Base-by-base conservation (phyloP, 2,888 invertebrate genomes). In the Syrista parreyssii region DNA sequence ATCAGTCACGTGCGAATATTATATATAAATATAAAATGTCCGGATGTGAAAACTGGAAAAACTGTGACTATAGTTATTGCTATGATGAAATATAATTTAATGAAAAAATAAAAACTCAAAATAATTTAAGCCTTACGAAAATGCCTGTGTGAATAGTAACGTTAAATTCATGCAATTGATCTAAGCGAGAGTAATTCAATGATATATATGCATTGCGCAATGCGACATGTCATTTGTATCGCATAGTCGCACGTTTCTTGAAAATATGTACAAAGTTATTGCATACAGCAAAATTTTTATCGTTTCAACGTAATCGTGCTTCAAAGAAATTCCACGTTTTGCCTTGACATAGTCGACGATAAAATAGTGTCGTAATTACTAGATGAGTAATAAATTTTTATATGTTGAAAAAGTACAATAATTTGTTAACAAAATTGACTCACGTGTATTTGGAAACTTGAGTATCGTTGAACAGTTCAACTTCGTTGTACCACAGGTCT, bases 401-500 rank as follows among this genome's bases (percentile, higher is more conserved):
- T 34, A 4, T 23, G 6, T 55, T 55, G 6, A 35, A n/a, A 11
- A n/a, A 75, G 40, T 68, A 55, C 23, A 55, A 55, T 55, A 55
- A 9, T 23, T 81, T 79, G 75, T 79, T 81, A 1, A 81, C 77
- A 34, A 81, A 74, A n/a, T 79, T 69, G 1, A 77, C 79, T 80
- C 55, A 80, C 77, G n/a, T 30, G 36, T 31, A 78, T 33, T 12
- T 68, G 9, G 35, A 6, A 3, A 80, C 73, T 1, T 32, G 6
- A 11, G 34, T 68, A 9, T 23, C 76, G 75, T 89, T 78, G 76
- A 91, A 89, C 33, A 84, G 31, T 3, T 81, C 76, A 0, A 92
- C 92, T 79, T 91, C 91, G 68, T 91, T 82, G 82, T 91, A 92
- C 92, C 92, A 93, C 3, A 75, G 77, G 69, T 76, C 84, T n/a